Percentiles rank a stretch among this genome's conserved stretches.
Conservation (phyloP, 2,797 vertebrate genomes). For the Melanogrammus aeglefinus region DNA sequence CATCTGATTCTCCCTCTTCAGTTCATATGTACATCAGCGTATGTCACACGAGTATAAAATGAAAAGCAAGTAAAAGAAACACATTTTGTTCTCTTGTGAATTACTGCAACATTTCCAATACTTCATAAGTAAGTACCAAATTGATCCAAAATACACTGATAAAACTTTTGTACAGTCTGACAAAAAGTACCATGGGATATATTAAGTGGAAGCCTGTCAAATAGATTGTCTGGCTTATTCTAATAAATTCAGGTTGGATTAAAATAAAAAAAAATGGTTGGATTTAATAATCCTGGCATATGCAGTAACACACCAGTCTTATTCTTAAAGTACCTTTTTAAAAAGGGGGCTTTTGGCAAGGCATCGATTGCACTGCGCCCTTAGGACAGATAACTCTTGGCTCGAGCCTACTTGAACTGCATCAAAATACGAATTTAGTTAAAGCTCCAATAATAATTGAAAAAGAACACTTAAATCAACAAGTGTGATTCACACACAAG, state of each 20-base stretch:
- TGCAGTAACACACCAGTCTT: conserved; percentile 1
- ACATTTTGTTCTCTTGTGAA: not conserved
- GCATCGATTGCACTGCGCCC: not conserved
- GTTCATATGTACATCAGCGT: conserved; percentile 26
- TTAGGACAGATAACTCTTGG: not conserved
- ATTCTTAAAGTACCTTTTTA: not conserved
- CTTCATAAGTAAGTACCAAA: conserved; percentile 17
- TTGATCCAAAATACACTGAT: not conserved
- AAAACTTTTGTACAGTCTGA: conserved; percentile 17
- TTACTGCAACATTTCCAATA: conserved; percentile 31
- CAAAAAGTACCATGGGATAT: not conserved
- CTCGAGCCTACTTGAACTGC: not conserved
- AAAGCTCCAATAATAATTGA: not conserved
- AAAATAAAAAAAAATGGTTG: not conserved
- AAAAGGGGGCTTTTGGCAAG: not conserved
- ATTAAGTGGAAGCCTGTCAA: not conserved
- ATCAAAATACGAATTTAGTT: not conserved
- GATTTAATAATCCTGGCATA: conserved; percentile 12
- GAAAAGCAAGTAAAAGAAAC: conserved; percentile 4
- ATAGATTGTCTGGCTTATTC: not conserved
- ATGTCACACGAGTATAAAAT: conserved; percentile 25
- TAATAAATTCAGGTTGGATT: conserved; percentile 5
- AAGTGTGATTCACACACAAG: not conserved
- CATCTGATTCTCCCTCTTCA: conserved; percentile 23
- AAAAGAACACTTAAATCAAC: not conserved